Percentiles rank a stretch among this genome's conserved stretches.
These are phyloP conservation scores for Melipona beecheii DNA, from an alignment of 2,888 invertebrate genomes.

Conservation along the genomic window DNA sequence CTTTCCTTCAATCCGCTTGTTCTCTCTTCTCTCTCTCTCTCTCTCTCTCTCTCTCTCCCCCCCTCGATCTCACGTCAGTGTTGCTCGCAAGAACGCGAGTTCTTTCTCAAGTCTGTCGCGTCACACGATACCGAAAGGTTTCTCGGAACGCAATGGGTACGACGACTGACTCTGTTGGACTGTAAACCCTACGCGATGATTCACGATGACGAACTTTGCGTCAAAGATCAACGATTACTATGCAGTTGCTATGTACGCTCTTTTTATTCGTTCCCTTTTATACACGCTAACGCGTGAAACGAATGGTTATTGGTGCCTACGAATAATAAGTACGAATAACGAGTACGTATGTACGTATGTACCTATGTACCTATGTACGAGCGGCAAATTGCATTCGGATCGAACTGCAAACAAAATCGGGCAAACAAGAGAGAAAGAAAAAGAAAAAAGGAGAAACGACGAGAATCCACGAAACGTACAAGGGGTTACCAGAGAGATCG, in stretches of 20 bases:
- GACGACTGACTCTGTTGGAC: constrained; percentile 29
- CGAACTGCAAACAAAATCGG: no score
- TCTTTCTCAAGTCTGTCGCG: constrained; percentile 16
- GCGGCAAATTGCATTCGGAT: background rate
- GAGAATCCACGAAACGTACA: background rate
- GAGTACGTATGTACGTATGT: no score
- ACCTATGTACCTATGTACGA: no score
- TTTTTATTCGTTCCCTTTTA: background rate
- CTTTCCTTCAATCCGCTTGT: background rate
- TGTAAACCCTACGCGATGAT: constrained; percentile 62
- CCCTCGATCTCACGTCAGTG: background rate
- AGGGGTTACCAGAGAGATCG: background rate
- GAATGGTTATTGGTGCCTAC: background rate
- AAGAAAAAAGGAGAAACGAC: background rate
- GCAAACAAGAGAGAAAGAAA: no score
- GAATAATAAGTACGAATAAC: accelerated
- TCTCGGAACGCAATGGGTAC: constrained; percentile 53
- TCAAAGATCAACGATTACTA: constrained; percentile 43
- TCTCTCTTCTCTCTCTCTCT: background rate
- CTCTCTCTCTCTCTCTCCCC: background rate
- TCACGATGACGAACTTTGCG: constrained; percentile 45
- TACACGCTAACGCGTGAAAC: background rate
- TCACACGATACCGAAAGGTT: constrained; percentile 50
- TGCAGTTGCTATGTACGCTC: background rate
- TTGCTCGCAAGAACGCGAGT: background rate